Conservation (phyloP, 2,888 invertebrate genomes). For the Troides oblongomaculatus region DNA sequence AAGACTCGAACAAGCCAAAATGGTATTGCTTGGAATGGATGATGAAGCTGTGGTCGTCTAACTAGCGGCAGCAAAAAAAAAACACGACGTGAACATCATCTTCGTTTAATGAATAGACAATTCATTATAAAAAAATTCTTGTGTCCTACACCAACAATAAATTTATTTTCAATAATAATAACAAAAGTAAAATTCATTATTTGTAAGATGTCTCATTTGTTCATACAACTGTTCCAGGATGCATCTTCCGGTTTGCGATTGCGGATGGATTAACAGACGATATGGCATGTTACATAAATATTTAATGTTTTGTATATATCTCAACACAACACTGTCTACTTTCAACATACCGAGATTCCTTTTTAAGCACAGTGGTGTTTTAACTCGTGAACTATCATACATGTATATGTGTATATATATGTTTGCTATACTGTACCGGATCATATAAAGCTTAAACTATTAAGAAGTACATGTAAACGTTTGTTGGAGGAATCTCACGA, state of each 20-base stretch:
- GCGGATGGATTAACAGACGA: constrained; percentile 36
- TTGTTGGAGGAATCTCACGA: constrained; percentile 23
- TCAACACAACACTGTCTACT: constrained; percentile 31
- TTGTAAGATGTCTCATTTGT: no score
- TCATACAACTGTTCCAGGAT: constrained; percentile 42
- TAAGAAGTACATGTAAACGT: background rate
- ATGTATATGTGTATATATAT: constrained; percentile 25
- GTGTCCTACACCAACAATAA: no score
- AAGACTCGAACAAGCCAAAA: no score
- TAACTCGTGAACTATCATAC: constrained; percentile 4
- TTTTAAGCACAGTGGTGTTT: constrained; percentile 5
- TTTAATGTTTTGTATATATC: constrained; percentile 55
- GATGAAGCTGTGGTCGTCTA: no score
- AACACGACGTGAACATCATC: no score
- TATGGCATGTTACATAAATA: constrained; percentile 54
- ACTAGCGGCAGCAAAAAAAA: no score
- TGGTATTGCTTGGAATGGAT: no score
- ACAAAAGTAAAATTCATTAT: no score
- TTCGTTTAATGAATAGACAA: no score
- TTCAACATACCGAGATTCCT: constrained; percentile 35
- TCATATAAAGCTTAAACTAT: constrained; percentile 9
- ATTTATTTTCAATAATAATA: no score
- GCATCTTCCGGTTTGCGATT: constrained; percentile 40
- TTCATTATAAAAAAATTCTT: no score
- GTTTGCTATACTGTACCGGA: constrained; percentile 8